Evolutionary conservation across 2,888 invertebrate genomes (phyloP).

Genomic region (Tiphia femorata): DNA sequence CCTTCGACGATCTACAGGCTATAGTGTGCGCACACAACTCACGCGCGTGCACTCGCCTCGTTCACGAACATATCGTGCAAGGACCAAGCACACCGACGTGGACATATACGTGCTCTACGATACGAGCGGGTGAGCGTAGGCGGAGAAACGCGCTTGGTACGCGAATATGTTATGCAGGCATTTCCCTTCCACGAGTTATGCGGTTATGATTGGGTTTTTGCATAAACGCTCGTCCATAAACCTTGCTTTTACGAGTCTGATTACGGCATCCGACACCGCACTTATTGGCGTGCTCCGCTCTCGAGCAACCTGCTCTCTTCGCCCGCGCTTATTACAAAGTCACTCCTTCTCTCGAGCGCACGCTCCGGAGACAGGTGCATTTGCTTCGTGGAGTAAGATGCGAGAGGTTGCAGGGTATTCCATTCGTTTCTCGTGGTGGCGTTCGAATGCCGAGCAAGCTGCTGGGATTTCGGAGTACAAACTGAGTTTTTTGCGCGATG

Average conservation of each 20-base stretch:
- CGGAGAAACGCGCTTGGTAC: neutral
- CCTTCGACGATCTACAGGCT: constrained; percentile 1
- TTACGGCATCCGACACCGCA: constrained; percentile 25
- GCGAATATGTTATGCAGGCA: neutral
- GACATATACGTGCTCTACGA: too few species aligned
- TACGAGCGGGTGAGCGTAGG: neutral
- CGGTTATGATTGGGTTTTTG: constrained; percentile 42
- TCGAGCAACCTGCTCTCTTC: neutral
- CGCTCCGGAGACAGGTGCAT: neutral
- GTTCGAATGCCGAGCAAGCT: too few species aligned
- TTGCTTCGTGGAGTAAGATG: neutral
- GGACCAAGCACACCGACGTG: neutral
- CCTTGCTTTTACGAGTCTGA: constrained; percentile 39
- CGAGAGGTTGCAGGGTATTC: too few species aligned
- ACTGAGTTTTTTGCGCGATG: too few species aligned
- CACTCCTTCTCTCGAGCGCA: too few species aligned
- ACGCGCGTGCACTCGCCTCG: too few species aligned
- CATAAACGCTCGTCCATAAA: constrained; percentile 41
- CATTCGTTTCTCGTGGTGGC: too few species aligned
- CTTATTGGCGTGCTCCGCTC: constrained; percentile 18
- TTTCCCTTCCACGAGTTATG: constrained; percentile 23
- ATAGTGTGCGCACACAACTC: too few species aligned
- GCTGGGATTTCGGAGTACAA: too few species aligned
- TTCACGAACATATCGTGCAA: neutral
- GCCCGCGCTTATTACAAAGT: neutral